phyloP scores from a whole-genome alignment of 2,113 vertebrate genomes.

The Sylvia atricapilla region DNA sequence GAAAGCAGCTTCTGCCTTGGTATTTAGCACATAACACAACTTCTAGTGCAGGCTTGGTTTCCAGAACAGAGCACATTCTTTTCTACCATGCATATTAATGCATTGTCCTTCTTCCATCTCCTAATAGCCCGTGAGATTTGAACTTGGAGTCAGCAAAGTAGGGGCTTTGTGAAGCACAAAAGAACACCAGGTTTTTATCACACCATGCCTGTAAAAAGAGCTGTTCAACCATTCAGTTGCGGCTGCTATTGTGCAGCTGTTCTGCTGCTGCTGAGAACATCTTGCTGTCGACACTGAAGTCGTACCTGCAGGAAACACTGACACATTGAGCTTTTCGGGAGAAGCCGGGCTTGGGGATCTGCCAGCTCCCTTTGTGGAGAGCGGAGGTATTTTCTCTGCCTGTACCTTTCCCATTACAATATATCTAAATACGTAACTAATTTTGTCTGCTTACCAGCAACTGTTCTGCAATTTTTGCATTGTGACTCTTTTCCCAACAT shows the following conservation, averaged over 20 bases:
- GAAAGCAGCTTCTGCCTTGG: background rate
- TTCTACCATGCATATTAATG: constrained; percentile 56
- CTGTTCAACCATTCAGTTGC: constrained; percentile 64
- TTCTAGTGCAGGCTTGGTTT: constrained; percentile 21
- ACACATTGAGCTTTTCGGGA: constrained; percentile 53
- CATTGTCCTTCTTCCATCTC: constrained; percentile 52
- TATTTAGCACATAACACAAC: constrained; percentile 26
- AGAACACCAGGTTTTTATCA: constrained; percentile 71
- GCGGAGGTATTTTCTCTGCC: constrained; percentile 39
- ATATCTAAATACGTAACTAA: constrained; percentile 60
- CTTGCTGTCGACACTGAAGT: constrained; percentile 57
- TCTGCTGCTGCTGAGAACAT: constrained; percentile 67
- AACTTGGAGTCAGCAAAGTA: constrained; percentile 70
- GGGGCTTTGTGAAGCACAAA: constrained; percentile 73
- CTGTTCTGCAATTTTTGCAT: constrained; percentile 65
- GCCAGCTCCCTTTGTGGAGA: constrained; percentile 51
- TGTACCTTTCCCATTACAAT: background rate
- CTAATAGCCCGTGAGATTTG: constrained; percentile 69
- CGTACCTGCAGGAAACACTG: constrained; percentile 72
- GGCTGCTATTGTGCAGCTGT: constrained; percentile 63
- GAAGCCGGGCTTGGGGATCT: constrained; percentile 27
- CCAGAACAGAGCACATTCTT: constrained; percentile 36
- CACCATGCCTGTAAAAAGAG: constrained; percentile 61
- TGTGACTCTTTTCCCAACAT: constrained; percentile 4
- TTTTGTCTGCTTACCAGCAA: background rate